These are phyloP conservation scores for Ectropis crepuscularia DNA, from an alignment of 2,888 invertebrate species.

Conservation along the genomic window DNA sequence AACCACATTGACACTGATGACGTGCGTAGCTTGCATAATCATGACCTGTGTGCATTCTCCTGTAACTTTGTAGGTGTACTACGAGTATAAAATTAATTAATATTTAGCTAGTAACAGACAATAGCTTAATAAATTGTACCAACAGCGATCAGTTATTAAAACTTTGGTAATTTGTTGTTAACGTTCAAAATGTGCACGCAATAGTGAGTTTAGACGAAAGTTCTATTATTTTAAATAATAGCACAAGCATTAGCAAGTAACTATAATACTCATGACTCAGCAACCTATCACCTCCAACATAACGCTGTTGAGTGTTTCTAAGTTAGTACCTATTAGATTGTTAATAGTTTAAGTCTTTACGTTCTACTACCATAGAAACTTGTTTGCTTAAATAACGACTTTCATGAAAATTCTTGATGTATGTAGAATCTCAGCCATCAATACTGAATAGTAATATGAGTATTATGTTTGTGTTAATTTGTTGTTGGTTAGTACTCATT, in stretches of 20 bases:
- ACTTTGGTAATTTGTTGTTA: slow-evolving; percentile 6
- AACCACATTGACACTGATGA: slow-evolving; percentile 17
- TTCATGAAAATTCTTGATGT: too few species aligned
- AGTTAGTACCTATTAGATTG: too few species aligned
- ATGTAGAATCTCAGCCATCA: too few species aligned
- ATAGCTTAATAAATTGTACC: background rate
- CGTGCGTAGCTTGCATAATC: slow-evolving; percentile 12
- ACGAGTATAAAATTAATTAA: background rate
- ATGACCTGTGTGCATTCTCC: slow-evolving; percentile 7
- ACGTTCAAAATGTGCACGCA: slow-evolving; percentile 11
- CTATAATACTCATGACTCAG: too few species aligned
- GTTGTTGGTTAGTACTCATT: too few species aligned
- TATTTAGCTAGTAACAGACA: background rate
- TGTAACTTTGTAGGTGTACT: background rate
- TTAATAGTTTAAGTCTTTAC: too few species aligned
- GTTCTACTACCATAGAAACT: too few species aligned
- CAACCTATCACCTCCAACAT: too few species aligned
- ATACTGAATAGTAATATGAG: too few species aligned
- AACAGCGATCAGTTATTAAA: background rate
- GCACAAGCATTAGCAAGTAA: background rate
- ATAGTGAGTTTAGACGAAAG: slow-evolving; percentile 1
- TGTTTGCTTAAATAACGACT: too few species aligned
- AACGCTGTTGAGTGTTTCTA: too few species aligned
- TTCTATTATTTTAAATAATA: slow-evolving; percentile 1
- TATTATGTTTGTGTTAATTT: too few species aligned